Conservation (phyloP, 2,797 vertebrate genomes). For the Zalophus californianus region DNA sequence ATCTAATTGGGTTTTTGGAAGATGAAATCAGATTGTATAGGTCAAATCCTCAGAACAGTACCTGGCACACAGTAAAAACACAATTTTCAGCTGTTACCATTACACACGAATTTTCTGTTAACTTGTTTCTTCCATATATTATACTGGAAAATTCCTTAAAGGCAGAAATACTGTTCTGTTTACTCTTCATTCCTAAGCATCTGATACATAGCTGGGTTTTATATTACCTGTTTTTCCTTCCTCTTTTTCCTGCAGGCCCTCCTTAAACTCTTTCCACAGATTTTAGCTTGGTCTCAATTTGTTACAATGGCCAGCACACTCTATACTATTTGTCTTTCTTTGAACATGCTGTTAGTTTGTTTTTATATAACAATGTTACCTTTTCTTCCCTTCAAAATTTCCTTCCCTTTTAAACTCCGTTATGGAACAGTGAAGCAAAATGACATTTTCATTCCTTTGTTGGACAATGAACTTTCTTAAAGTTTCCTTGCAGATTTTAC, state of each 20-base stretch:
- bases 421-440: not conserved
- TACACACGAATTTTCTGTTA: not conserved
- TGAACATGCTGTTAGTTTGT: not conserved
- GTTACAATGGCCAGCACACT: not conserved
- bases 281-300: not conserved
- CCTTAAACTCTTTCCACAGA: not conserved
- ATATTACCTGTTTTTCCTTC: not conserved
- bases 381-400: not conserved
- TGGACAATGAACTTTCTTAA: not conserved
- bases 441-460: not conserved
- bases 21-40: not conserved
- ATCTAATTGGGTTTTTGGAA: not conserved
- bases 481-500: not conserved
- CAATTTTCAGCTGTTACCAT: not conserved
- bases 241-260: not conserved
- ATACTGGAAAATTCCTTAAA: not conserved
- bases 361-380: not conserved
- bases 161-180: not conserved
- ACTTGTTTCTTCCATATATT: not conserved
- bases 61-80: not conserved
- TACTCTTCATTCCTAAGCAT: not conserved
- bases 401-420: not conserved
- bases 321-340: not conserved
- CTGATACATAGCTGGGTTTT: not conserved
- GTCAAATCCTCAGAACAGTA: not conserved